Percentiles rank a stretch among this genome's conserved stretches.
Conservation (phyloP, 2,113 vertebrate genomes). For the Pelmatolapia mariae region DNA sequence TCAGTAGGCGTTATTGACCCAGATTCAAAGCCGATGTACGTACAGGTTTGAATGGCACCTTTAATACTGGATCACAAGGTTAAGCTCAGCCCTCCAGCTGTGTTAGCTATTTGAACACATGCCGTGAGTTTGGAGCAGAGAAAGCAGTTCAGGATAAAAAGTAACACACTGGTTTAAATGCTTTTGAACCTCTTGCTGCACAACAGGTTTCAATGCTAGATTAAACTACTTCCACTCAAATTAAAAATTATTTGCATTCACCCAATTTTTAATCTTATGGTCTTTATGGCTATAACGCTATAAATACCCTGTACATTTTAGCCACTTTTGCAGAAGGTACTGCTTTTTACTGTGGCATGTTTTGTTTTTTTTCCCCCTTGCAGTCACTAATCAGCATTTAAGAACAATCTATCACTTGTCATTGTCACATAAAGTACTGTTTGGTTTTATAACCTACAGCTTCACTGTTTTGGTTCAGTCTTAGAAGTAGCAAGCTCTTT, state of each 20-base stretch:
- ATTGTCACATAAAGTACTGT: not conserved
- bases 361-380: rapidly evolving
- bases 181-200: not conserved
- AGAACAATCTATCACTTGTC: not conserved
- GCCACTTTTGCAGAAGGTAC: not conserved
- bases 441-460: not conserved
- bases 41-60: not conserved
- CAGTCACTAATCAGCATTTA: not conserved
- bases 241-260: not conserved
- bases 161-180: not conserved
- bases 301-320: not conserved
- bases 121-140: not conserved
- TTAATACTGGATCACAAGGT: constrained; percentile 36
- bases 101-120: constrained; percentile 9
- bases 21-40: not conserved
- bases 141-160: not conserved
- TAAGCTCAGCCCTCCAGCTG: constrained; percentile 28
- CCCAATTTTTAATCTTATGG: not conserved
- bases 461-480: not conserved
- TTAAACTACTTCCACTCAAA: not conserved
- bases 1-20: constrained; percentile 1
- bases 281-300: not conserved
- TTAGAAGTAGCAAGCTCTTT: not conserved
- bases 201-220: not conserved
- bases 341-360: not conserved